Conservation (phyloP, 2,797 vertebrate genomes). For the Pseudochaenichthys georgianus region DNA sequence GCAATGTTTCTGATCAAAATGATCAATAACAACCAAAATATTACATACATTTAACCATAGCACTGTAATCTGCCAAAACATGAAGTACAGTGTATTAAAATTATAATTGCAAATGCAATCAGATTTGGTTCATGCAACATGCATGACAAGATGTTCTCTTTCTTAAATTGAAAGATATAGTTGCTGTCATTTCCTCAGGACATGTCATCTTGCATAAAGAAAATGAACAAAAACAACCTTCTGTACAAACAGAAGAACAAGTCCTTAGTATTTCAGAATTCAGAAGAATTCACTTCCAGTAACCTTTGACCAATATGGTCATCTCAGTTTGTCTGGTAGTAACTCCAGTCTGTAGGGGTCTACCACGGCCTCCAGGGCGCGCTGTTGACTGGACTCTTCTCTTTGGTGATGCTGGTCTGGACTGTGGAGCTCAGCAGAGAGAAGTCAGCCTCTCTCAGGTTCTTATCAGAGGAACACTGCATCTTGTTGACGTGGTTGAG, state of each 20-base stretch:
- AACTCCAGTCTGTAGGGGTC: constrained; percentile 14
- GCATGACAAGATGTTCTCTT: constrained; percentile 53
- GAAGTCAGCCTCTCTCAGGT: constrained; percentile 45
- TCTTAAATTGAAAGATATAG: constrained; percentile 67
- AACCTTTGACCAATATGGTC: constrained; percentile 47
- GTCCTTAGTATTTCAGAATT: neutral
- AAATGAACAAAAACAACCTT: neutral
- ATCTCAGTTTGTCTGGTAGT: neutral
- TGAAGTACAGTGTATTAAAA: neutral
- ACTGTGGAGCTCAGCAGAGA: constrained; percentile 42
- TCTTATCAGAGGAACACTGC: constrained; percentile 56
- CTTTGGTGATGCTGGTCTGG: constrained; percentile 39
- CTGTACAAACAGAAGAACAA: constrained; percentile 6
- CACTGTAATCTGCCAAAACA: neutral
- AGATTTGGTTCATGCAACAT: constrained; percentile 25
- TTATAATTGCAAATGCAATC: constrained; percentile 17
- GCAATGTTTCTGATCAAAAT: too few relatives aligned
- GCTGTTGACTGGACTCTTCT: constrained; percentile 40
- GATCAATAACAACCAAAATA: too few relatives aligned
- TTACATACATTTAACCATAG: constrained; percentile 1
- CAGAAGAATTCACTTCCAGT: constrained; percentile 11
- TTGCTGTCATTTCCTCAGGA: constrained; percentile 78
- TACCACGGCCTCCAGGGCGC: constrained; percentile 74
- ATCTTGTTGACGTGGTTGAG: constrained; percentile 60
- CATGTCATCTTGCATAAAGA: neutral